phyloP scores from a whole-genome alignment of 2,113 vertebrate genomes.

The Zapus hudsonius region DNA sequence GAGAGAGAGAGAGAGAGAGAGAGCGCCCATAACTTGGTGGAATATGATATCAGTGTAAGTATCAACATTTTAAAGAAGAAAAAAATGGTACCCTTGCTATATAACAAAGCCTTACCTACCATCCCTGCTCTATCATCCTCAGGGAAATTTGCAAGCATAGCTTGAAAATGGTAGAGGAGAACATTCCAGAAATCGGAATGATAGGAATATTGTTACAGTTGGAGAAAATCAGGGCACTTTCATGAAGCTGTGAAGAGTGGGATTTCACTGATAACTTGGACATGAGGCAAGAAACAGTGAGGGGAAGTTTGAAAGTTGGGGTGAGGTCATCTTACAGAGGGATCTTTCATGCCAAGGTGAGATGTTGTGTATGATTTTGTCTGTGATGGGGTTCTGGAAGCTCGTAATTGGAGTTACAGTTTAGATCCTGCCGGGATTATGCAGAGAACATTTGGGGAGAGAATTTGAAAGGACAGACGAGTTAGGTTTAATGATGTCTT shows the following conservation, averaged over 20 bases:
- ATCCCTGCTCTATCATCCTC: background rate
- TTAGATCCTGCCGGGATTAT: constrained; percentile 4
- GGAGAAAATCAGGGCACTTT: background rate
- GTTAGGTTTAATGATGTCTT: constrained; percentile 57
- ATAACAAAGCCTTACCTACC: background rate
- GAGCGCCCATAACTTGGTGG: background rate
- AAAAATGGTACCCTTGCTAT: background rate
- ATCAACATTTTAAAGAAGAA: background rate
- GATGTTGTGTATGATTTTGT: background rate
- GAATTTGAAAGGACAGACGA: constrained; percentile 40
- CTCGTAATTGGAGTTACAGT: constrained; percentile 31
- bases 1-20: background rate
- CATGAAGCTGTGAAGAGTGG: background rate
- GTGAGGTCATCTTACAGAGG: background rate
- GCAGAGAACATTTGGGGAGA: background rate
- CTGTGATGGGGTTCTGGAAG: background rate
- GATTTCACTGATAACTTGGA: background rate
- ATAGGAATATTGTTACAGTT: background rate
- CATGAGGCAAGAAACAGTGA: background rate
- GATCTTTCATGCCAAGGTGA: background rate
- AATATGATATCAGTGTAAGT: background rate
- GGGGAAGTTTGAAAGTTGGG: background rate
- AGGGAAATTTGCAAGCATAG: background rate
- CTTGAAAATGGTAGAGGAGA: background rate
- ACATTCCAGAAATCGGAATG: background rate